Evolutionary conservation across 2,888 invertebrate genomes (phyloP).

Genomic region (Tromatobia lineatoria): DNA sequence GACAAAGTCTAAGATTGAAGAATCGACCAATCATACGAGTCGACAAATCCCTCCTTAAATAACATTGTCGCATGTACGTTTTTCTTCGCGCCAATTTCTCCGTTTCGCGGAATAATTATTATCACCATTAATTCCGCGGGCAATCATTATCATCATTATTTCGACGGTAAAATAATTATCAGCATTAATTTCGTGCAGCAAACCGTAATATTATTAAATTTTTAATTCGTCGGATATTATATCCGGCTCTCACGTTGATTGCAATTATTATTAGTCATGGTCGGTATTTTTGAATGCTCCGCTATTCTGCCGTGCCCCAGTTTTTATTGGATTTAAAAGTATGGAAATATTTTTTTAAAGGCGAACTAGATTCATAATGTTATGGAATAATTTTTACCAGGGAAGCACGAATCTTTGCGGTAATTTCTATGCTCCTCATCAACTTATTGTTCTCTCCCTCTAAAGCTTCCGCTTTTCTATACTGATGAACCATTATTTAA

Average conservation of each 20-base stretch:
- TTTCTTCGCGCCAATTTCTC: not conserved
- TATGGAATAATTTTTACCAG: not conserved
- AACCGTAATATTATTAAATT: not conserved
- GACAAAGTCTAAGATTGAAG: too few species aligned
- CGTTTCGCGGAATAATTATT: not conserved
- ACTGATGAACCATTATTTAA: constrained; percentile 28
- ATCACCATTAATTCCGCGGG: not conserved
- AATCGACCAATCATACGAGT: too few species aligned
- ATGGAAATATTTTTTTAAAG: not conserved
- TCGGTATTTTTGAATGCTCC: not conserved
- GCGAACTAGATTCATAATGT: not conserved
- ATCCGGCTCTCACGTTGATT: not conserved
- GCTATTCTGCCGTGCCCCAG: not conserved
- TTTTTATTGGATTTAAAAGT: not conserved
- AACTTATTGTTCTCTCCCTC: constrained; percentile 7
- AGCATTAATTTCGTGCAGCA: not conserved
- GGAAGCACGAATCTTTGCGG: not conserved
- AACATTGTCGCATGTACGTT: not conserved
- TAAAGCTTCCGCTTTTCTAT: not conserved
- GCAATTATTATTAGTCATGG: not conserved
- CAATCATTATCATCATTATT: not conserved
- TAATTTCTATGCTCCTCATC: not conserved
- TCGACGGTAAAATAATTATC: too few species aligned
- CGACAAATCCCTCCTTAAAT: not conserved
- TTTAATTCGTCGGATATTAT: not conserved